Conservation (phyloP, 2,113 vertebrate species). For the Gobio gobio region DNA sequence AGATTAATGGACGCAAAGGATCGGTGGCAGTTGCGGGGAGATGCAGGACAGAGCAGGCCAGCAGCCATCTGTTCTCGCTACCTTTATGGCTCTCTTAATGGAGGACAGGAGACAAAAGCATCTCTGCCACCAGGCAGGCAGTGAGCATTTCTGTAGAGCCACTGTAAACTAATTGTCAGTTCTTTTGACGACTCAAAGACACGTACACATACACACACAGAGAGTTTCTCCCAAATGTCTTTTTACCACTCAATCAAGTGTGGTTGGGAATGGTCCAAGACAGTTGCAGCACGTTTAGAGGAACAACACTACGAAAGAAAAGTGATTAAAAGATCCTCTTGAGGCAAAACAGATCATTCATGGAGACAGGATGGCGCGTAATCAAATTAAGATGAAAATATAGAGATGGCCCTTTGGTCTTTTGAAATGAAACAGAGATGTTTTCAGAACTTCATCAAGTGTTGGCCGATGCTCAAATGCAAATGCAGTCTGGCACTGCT, state of each 20-base stretch:
- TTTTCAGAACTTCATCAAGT: conserved; percentile 53
- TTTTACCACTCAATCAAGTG: conserved; percentile 73
- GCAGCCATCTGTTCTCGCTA: conserved; percentile 95
- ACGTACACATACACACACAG: not conserved
- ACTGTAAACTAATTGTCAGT: conserved; percentile 44
- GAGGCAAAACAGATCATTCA: conserved; percentile 79
- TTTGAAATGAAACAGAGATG: conserved; percentile 59
- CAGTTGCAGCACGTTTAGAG: conserved; percentile 75
- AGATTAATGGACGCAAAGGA: conserved; percentile 98
- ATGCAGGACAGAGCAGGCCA: conserved; percentile 88
- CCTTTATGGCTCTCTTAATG: conserved; percentile 92
- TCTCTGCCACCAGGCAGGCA: conserved; percentile 27
- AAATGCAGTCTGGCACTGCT: conserved; percentile 25
- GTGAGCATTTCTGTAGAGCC: conserved; percentile 21
- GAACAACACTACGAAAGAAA: conserved; percentile 77
- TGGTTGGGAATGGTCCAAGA: conserved; percentile 76
- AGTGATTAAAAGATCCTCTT: conserved; percentile 81
- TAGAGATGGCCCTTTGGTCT: conserved; percentile 55
- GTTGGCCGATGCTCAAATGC: conserved; percentile 54
- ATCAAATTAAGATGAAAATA: conserved; percentile 74
- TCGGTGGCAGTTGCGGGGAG: conserved; percentile 92
- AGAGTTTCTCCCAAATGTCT: conserved; percentile 39
- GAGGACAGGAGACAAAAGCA: conserved; percentile 64
- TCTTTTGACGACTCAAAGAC: not conserved
- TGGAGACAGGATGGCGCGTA: conserved; percentile 68